These are phyloP conservation scores for Trididemnum miniatum DNA, from an alignment of 23 tunicate genomes.

Conservation along the genomic window DNA sequence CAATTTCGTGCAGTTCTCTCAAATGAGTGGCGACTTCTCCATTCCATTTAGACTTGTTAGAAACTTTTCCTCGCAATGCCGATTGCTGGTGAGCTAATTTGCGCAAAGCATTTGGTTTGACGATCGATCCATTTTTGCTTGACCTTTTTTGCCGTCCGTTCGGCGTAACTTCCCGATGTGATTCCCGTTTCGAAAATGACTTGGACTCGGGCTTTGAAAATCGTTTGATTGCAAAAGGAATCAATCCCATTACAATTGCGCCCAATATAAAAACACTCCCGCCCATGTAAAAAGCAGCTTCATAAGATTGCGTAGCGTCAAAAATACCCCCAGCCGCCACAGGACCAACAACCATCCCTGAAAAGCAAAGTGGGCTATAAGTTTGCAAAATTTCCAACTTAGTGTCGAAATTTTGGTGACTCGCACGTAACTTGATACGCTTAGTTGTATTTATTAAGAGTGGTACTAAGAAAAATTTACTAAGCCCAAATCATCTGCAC, in stretches of 20 bases:
- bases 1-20: constrained; percentile 58
- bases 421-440: no score
- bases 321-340: constrained; percentile 81
- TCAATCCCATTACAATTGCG: constrained; percentile 48
- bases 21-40: constrained; percentile 61
- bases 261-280: constrained; percentile 66
- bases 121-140: constrained; percentile 10
- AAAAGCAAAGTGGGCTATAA: background rate
- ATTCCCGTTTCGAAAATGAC: background rate
- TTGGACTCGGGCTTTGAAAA: background rate
- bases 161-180: background rate
- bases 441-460: no score
- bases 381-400: no score
- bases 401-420: no score
- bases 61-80: background rate
- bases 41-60: constrained; percentile 54
- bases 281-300: constrained; percentile 76
- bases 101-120: constrained; percentile 69
- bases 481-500: no score
- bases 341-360: constrained; percentile 94
- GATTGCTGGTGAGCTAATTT: constrained; percentile 61
- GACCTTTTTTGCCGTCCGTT: constrained; percentile 22
- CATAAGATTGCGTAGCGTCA: constrained; percentile 81
- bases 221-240: constrained; percentile 35
- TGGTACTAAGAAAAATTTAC: no score